Base-by-base conservation (phyloP, 2,888 invertebrate genomes). In the Campoplex capitator region DNA sequence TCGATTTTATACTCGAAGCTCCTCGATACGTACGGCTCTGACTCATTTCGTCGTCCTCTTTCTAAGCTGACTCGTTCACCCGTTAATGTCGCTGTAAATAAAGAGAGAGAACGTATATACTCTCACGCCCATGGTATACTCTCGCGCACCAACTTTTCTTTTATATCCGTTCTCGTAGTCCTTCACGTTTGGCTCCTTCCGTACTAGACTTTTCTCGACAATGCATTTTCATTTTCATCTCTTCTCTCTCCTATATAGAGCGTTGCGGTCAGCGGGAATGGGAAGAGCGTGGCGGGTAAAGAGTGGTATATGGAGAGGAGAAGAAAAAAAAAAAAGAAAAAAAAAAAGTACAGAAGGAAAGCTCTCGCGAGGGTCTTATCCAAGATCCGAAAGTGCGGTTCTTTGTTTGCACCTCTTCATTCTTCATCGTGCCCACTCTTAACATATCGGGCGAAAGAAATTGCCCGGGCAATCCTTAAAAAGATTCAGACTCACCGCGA, bases 401-500 rank as follows among this genome's bases (percentile, higher is more conserved):
- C 85, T 82, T 89, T 89, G 88, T 88, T 89, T 87, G 81, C 79
- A 82, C 83, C 85, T 84, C 88, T 88, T 80, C 77, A 78, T 86
- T 84, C 35, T 48, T 73, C 74, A 73, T 71, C 86, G 73, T 84
- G 79, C 84, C 35, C 70, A 28, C 80, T 32, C 45, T 58, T 67
- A 70, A 75, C 58, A 48, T 75, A 73, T 65, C 51, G 67, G 75
- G 75, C 32, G 82, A 79, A 80, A 80, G 73, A 88, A 82, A 74
- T 45, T 70, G 75, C 51, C 58, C 76, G 28, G 45, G 79, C 74
- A 82, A 79, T 78, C 79, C 84, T 84, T 70, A 84, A 87, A 87
- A 84, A 77, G 84, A 79, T 84, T 87, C 84, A 70, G 54, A 70
- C 35, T 28, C 45, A 48, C 56, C 78, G 65, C 65, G 68, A 62